Evolutionary conservation across 1,140 invertebrate genomes (phyloP), one percentile per base, ranked within the genome.

Genomic region (Caerostris darwini): DNA sequence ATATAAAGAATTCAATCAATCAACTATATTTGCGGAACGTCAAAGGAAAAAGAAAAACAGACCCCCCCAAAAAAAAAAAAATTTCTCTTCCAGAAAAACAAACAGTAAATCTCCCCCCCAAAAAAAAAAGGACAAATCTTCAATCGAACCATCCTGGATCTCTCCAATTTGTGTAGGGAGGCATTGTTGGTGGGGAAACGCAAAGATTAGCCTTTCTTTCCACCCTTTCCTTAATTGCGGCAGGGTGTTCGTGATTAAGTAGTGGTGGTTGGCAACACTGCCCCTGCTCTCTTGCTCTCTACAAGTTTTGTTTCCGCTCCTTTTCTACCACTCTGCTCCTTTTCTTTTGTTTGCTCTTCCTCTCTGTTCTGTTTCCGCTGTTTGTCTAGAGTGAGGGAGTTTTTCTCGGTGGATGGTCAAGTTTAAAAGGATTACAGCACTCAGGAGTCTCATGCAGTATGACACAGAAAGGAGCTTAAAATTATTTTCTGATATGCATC

Each of bases 191-290:
- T 10, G 71, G 67, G 54, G 90, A 34, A 19, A 53, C 14, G 34
- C n/a, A 56, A 59, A 69, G 34, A 81, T 82, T 82, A 69, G 64
- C 57, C 53, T 14, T 53, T 61, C 53, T 58, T 57, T 17, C 53
- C 5, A n/a, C 54, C 8, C 54, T 57, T 19, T 54, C 14, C 69
- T 77, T 12, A 77, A 91, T 82, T 91, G 69, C 54, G 90, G 90
- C 34, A 19, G 50, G 57, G n/a, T 56, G 57, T 61, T 61, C 90
- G 71, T 82, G 71, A 82, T 91, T 91, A 82, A 91, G 90, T 82
- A 90, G 57, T 57, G 57, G 71, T 82, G 90, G 90, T 82, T 61
- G 10, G 10, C 77, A 69, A 54, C 17, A 88, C 19, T 50, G 58
- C 8, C 58, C 19, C 82, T 77, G 54, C 82, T 83, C 57, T 77